Evolutionary conservation across 2,888 invertebrate species (phyloP).

Genomic region (Belgica antarctica): DNA sequence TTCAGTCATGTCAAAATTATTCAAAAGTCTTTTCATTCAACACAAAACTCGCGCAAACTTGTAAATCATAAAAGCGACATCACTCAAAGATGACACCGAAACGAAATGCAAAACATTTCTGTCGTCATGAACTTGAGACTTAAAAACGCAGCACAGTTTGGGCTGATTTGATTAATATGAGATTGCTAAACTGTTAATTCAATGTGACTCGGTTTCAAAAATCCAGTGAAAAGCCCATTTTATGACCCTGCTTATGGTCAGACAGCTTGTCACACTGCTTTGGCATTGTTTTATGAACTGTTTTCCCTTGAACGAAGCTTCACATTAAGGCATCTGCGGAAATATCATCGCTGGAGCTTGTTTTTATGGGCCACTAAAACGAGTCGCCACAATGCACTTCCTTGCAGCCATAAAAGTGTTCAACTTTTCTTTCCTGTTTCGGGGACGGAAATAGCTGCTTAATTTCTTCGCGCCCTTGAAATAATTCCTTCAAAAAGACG

Average conservation of each 20-base stretch:
- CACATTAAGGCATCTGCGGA: constrained; percentile 16
- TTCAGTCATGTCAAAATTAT: too few species aligned
- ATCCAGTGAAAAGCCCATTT: background rate
- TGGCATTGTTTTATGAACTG: background rate
- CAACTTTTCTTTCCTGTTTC: background rate
- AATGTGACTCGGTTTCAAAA: background rate
- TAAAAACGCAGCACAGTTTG: too few species aligned
- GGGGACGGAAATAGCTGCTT: constrained; percentile 25
- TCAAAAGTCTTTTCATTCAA: too few species aligned
- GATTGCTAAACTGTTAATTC: background rate
- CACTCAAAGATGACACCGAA: too few species aligned
- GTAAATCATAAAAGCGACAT: too few species aligned
- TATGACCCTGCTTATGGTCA: background rate
- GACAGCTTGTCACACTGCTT: background rate
- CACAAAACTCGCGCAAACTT: too few species aligned
- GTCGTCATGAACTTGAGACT: too few species aligned
- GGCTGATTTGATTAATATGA: constrained; percentile 4
- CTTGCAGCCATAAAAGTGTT: background rate
- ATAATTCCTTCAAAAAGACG: background rate
- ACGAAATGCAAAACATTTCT: background rate
- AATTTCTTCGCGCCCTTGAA: constrained; percentile 28
- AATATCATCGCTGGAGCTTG: background rate
- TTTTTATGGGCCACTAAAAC: background rate
- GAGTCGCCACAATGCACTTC: background rate
- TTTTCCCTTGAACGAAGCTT: constrained; percentile 7